Evolutionary conservation across 2,797 vertebrate species (phyloP).

Genomic region (Scyliorhinus canicula): DNA sequence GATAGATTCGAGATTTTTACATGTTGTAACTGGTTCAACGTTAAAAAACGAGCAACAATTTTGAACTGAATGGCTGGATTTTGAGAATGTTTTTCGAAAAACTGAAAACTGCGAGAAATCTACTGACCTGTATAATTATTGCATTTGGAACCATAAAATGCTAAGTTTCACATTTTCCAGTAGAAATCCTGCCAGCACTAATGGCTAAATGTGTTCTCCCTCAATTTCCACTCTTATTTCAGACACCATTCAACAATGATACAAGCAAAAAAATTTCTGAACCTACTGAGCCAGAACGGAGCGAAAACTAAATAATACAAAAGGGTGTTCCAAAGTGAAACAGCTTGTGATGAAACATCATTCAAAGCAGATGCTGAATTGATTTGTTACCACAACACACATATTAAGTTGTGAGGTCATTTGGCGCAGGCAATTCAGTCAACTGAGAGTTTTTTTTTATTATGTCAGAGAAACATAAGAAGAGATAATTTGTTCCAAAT

Average conservation of each 20-base stretch:
- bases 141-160: slow-evolving; percentile 1
- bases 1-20: not conserved
- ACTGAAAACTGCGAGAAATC: not conserved
- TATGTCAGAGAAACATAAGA: slow-evolving; percentile 7
- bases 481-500: slow-evolving; percentile 34
- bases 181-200: slow-evolving; percentile 6
- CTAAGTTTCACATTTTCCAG: slow-evolving; percentile 19
- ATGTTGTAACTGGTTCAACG: not conserved
- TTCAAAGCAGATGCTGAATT: not conserved
- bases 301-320: not conserved
- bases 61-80: not conserved
- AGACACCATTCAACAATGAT: not conserved
- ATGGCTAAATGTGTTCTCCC: not conserved
- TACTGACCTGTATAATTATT: slow-evolving; percentile 6
- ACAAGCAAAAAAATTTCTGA: not conserved
- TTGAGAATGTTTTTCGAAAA: not conserved
- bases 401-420: slow-evolving; percentile 29
- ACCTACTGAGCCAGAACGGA: not conserved
- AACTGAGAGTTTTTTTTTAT: slow-evolving; percentile 13
- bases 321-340: not conserved
- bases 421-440: not conserved
- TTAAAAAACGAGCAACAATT: not conserved
- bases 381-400: not conserved
- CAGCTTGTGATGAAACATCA: not conserved
- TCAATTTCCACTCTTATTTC: not conserved